Evolutionary conservation across 2,888 invertebrate genomes (phyloP).

Genomic region (Orthosia incerta): DNA sequence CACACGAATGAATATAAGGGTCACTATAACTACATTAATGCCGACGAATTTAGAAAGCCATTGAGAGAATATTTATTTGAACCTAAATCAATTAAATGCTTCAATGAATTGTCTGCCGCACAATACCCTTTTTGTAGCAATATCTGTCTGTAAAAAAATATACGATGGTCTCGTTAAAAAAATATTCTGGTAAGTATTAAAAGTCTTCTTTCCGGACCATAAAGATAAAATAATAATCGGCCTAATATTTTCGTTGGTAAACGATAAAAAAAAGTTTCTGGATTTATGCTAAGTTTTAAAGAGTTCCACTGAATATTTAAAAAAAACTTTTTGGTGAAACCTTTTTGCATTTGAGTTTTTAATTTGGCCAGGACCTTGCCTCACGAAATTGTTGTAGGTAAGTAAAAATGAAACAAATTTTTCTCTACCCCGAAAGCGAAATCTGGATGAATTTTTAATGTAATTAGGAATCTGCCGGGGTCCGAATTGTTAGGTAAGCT

Average conservation of each 20-base stretch:
- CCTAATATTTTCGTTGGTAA: conserved; percentile 42
- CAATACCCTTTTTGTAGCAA: conserved; percentile 45
- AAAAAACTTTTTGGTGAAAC: conserved; percentile 49
- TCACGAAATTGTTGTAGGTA: conserved; percentile 44
- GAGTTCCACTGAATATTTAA: conserved; percentile 63
- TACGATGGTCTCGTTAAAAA: conserved; percentile 36
- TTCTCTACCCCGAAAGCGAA: conserved; percentile 64
- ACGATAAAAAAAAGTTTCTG: conserved; percentile 21
- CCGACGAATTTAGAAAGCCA: conserved; percentile 39
- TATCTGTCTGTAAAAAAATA: conserved; percentile 32
- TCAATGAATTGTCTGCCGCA: conserved; percentile 54
- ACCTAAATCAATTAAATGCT: conserved; percentile 60
- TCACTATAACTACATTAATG: conserved; percentile 31
- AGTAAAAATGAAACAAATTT: conserved; percentile 57
- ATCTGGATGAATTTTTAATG: conserved; percentile 80
- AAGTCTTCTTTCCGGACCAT: conserved; percentile 25
- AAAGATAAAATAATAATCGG: conserved; percentile 47
- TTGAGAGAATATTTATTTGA: conserved; percentile 45
- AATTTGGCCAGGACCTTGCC: conserved; percentile 58
- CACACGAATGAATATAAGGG: conserved; percentile 20
- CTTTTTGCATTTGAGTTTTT: conserved; percentile 65
- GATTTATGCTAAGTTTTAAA: conserved; percentile 44
- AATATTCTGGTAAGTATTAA: conserved; percentile 36
- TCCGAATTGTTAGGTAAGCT: conserved; percentile 70
- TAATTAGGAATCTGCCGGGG: conserved; percentile 75